Evolutionary conservation across 1,140 invertebrate species (phyloP), one percentile per base, ranked within the genome.

Genomic region (Drepana arcuata): DNA sequence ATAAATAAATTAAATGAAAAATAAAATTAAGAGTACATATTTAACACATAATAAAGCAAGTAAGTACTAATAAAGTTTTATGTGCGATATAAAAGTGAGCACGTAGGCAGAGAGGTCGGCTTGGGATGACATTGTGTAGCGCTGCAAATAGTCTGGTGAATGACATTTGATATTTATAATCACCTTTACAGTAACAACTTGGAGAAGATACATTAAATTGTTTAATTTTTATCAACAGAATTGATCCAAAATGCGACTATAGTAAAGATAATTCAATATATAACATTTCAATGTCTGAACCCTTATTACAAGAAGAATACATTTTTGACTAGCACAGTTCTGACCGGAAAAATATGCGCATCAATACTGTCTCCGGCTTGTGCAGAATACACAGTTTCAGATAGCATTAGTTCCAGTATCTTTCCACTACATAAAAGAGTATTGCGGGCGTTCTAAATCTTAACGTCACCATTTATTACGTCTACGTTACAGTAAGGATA

Each of bases 11-110:
- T 36, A 24, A 36, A 15, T 36, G 13, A 13, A 11, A 12, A 27
- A 26, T 27, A 27, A 28, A 28, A 24, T 24, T 51, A 59, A 61
- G 42, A 39, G 32, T 48, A 64, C 63, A 70, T 68, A 69, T 70
- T 75, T 69, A 69, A 71, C 69, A 73, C 65, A 55, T 67, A 69
- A 62, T 77, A 77, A 77, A 73, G 43, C 32, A 44, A 56, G 48
- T 55, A 67, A 69, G 62, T 34, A 56, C 41, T 55, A 41, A 72
- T 73, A 72, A 77, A 73, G 47, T 75, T 77, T 77, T 73, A 77
- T 67, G 52, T 52, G 26, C 12, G 46, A 42, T 44, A 46, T 75
- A 71, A 72, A 74, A 61, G 57, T 52, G 60, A 48, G 49, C 54
- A 57, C 50, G 54, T 42, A 41, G 43, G 50, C 49, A 49, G 28